phyloP scores from a whole-genome alignment of 2,888 invertebrate genomes.

The Ophion ellenae region DNA sequence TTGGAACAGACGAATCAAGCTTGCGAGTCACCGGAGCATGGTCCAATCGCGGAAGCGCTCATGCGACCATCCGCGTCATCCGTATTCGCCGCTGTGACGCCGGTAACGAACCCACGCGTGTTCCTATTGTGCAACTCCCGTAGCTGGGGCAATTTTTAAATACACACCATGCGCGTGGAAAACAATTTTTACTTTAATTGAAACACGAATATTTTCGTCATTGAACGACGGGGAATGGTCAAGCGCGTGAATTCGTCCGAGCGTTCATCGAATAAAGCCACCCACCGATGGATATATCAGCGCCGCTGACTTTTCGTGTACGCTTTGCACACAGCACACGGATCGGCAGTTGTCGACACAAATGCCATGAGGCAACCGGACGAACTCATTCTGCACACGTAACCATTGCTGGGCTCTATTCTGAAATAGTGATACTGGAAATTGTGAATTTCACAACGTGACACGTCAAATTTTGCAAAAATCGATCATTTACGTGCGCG shows the following conservation, averaged over 20 bases:
- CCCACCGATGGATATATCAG: slow-evolving; percentile 4
- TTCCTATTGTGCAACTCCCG: slow-evolving; percentile 43
- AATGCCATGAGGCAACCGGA: slow-evolving; percentile 21
- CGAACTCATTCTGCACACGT: slow-evolving; percentile 6
- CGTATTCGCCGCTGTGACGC: slow-evolving; percentile 27
- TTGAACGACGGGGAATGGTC: slow-evolving; percentile 13
- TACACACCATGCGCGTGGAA: too few species aligned
- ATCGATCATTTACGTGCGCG: background rate
- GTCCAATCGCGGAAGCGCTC: slow-evolving; percentile 32
- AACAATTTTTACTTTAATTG: slow-evolving; percentile 23
- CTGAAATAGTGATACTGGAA: slow-evolving; percentile 59
- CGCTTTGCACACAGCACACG: background rate
- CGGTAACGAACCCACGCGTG: slow-evolving; percentile 47
- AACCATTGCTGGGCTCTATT: background rate
- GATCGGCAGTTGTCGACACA: slow-evolving; percentile 53
- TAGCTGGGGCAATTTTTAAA: background rate
- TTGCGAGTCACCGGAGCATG: slow-evolving; percentile 38
- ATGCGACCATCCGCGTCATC: slow-evolving; percentile 43
- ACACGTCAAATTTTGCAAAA: slow-evolving; percentile 67
- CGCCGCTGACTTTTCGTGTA: slow-evolving; percentile 29
- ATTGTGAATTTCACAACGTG: slow-evolving; percentile 75
- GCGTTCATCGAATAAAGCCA: slow-evolving; percentile 34
- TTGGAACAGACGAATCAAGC: slow-evolving; percentile 19
- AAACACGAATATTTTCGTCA: slow-evolving; percentile 10
- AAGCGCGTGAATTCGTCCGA: slow-evolving; percentile 16